These are phyloP conservation scores for Hydroisotoma schaefferi DNA, from an alignment of 2,888 invertebrate species.

Conservation along the genomic window DNA sequence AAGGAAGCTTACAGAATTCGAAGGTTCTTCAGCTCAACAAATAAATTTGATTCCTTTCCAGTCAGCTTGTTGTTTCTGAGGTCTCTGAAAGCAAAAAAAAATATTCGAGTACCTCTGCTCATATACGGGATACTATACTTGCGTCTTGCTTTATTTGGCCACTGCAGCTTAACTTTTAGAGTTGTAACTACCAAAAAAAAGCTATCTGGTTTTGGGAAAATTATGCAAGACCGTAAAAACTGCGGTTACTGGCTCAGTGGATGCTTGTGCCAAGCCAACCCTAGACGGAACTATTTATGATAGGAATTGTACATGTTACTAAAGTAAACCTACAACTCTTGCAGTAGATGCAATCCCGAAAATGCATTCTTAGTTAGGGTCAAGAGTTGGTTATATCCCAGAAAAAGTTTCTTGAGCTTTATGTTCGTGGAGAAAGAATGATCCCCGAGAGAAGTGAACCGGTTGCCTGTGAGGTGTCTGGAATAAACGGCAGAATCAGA, in stretches of 20 bases:
- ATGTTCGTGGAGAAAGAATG: slow-evolving; percentile 30
- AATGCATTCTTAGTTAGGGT: slow-evolving; percentile 33
- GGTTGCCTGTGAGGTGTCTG: slow-evolving; percentile 43
- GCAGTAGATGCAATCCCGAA: slow-evolving; percentile 31
- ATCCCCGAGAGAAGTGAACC: slow-evolving; percentile 30
- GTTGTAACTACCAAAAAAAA: no score
- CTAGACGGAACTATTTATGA: not conserved
- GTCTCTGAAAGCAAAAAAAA: slow-evolving; percentile 52
- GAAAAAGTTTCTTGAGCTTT: slow-evolving; percentile 37
- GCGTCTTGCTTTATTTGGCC: no score
- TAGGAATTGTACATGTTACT: not conserved
- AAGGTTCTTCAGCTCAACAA: slow-evolving; percentile 53
- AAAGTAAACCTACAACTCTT: slow-evolving; percentile 39
- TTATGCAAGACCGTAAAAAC: no score
- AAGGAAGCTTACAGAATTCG: slow-evolving; percentile 54
- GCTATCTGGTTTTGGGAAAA: no score
- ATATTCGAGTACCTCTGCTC: no score
- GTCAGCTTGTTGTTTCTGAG: slow-evolving; percentile 56
- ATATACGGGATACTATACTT: no score
- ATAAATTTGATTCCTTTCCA: slow-evolving; percentile 52
- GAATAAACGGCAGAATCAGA: not conserved
- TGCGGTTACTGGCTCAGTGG: no score
- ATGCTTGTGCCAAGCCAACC: no score
- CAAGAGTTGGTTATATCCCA: slow-evolving; percentile 40
- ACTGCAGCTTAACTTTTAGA: no score